A percentile compares a stretch with the other conserved stretches of the same genome.
Evolutionary conservation across 2,888 invertebrate species (phyloP).

Genomic region (Peribatodes rhomboidaria): DNA sequence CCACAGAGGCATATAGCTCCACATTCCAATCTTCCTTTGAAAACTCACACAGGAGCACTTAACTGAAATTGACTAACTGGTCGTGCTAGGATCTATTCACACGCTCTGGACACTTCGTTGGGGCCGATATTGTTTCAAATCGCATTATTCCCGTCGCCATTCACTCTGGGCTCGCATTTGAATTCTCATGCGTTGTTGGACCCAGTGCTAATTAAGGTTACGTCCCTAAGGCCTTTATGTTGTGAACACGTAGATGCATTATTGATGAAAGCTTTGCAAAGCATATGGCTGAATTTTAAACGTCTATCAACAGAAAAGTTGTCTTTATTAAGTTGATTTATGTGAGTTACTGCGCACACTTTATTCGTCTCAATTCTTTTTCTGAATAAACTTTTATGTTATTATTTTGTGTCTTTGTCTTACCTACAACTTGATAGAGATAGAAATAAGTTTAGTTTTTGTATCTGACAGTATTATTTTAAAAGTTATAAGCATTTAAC

Average conservation of each 20-base stretch:
- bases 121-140: slow-evolving; percentile 44
- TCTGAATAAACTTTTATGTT: no score
- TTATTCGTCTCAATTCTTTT: no score
- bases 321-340: neutral
- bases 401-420: no score
- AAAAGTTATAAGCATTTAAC: no score
- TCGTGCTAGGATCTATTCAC: slow-evolving; percentile 1
- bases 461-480: no score
- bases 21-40: neutral
- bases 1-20: no score
- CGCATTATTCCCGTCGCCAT: slow-evolving; percentile 52
- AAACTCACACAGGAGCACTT: neutral
- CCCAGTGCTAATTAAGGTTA: slow-evolving; percentile 61
- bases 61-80: neutral
- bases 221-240: slow-evolving; percentile 60
- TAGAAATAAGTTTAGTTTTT: no score
- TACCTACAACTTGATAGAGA: no score
- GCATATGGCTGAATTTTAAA: slow-evolving; percentile 24
- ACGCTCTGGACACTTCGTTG: slow-evolving; percentile 42
- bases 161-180: slow-evolving; percentile 58
- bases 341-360: neutral
- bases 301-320: slow-evolving; percentile 10
- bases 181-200: slow-evolving; percentile 52
- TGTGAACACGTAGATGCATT: slow-evolving; percentile 62
- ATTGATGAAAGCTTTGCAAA: slow-evolving; percentile 54